phyloP scores from a whole-genome alignment of 2,113 vertebrate genomes.

The Cnemophilus loriae region DNA sequence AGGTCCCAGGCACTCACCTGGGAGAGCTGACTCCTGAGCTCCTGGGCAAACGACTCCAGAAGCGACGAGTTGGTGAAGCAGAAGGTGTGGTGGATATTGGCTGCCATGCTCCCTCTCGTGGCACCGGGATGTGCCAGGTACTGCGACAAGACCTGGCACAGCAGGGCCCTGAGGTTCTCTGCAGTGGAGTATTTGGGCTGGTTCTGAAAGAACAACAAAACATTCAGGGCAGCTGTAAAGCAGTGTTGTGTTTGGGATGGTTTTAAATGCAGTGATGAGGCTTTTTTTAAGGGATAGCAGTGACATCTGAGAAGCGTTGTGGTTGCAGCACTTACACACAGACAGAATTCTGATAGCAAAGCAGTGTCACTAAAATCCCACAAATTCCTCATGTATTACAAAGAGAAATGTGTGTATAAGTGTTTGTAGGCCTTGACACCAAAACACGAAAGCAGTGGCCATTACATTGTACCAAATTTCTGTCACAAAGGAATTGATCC shows the following conservation, averaged over 20 bases:
- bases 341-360: background rate
- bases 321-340: background rate
- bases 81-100: conserved; percentile 68
- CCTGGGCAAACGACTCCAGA: conserved; percentile 59
- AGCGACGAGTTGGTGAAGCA: conserved; percentile 65
- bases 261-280: background rate
- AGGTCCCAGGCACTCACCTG: conserved; percentile 49
- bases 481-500: background rate
- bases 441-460: background rate
- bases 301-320: background rate
- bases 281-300: background rate
- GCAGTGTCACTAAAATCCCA: background rate
- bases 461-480: background rate
- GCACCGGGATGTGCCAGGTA: background rate
- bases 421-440: background rate
- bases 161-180: conserved; percentile 52
- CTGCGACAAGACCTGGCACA: conserved; percentile 52
- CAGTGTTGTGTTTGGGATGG: background rate
- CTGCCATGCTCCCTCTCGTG: conserved; percentile 50
- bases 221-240: background rate
- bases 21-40: conserved; percentile 63
- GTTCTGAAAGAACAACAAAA: conserved; percentile 17
- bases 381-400: background rate
- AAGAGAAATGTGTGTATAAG: background rate
- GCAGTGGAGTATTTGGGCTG: conserved; percentile 36